These are phyloP conservation scores for Delphinapterus leucas DNA, from an alignment of 2,113 vertebrate species.

Conservation along the genomic window DNA sequence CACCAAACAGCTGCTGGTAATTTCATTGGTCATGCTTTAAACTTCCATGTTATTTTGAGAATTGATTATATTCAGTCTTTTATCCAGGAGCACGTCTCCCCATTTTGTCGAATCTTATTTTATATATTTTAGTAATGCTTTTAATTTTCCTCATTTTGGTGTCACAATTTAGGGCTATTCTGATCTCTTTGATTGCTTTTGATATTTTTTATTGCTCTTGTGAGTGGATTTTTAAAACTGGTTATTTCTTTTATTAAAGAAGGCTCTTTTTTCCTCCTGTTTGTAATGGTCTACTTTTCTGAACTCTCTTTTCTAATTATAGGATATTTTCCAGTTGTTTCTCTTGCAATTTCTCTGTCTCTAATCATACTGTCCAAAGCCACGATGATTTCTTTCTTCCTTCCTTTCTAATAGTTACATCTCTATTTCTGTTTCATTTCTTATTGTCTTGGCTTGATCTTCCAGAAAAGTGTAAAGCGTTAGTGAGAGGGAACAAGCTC, in stretches of 20 bases:
- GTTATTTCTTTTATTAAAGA: conserved; percentile 15
- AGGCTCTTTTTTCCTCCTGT: background rate
- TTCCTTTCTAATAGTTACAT: conserved; percentile 30
- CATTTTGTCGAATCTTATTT: conserved; percentile 32
- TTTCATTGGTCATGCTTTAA: background rate
- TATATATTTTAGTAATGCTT: background rate
- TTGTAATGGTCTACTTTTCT: background rate
- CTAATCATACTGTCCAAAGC: conserved; percentile 6
- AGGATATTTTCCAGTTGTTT: conserved; percentile 49
- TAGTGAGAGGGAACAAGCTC: background rate
- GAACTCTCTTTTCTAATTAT: conserved; percentile 49
- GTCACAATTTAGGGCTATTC: background rate
- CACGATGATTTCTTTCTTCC: conserved; percentile 25
- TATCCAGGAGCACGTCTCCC: background rate
- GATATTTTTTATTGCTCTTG: conserved; percentile 17
- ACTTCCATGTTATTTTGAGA: background rate
- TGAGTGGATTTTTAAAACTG: conserved; percentile 22
- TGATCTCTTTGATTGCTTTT: conserved; percentile 25
- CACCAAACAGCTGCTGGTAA: background rate
- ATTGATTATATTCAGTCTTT: background rate
- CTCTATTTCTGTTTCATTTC: conserved; percentile 55
- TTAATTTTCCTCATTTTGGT: conserved; percentile 38
- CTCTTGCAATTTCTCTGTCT: conserved; percentile 4
- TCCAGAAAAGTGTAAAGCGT: background rate
- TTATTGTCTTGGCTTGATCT: background rate